phyloP scores from a whole-genome alignment of 2,888 invertebrate genomes.

The Drosophila koepferae region DNA sequence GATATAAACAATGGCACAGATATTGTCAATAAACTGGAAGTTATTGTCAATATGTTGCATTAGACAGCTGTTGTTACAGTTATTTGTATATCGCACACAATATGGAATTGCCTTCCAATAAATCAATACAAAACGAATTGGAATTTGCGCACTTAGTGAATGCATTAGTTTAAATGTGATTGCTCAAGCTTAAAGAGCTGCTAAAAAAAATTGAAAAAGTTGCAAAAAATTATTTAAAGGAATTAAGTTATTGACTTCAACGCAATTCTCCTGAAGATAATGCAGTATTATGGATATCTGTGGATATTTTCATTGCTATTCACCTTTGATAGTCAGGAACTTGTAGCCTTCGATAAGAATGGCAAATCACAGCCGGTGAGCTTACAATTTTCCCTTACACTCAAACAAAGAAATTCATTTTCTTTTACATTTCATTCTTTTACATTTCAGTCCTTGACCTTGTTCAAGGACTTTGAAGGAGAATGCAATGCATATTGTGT shows the following conservation, averaged over 20 bases:
- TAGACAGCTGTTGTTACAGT: conserved; percentile 42
- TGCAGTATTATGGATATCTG: conserved; percentile 16
- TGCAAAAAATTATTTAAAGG: neutral
- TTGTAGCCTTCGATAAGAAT: neutral
- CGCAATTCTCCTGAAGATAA: conserved; percentile 3
- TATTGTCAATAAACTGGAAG: conserved; percentile 5
- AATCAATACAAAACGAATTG: neutral
- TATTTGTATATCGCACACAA: conserved; percentile 25
- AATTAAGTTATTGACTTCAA: too few species aligned
- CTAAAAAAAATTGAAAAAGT: neutral
- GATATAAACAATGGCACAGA: neutral
- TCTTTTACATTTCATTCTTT: too few species aligned
- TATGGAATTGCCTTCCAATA: conserved; percentile 4
- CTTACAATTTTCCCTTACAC: neutral
- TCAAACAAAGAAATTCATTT: neutral
- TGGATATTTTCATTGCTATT: conserved; percentile 7
- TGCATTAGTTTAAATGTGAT: conserved; percentile 10
- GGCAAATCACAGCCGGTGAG: conserved; percentile 24
- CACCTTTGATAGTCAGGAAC: neutral
- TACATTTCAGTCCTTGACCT: conserved; percentile 20
- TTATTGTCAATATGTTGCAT: conserved; percentile 12
- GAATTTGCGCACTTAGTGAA: neutral
- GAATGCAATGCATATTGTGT: conserved; percentile 45
- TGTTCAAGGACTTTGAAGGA: conserved; percentile 46
- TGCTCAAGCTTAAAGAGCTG: conserved; percentile 8